Evolutionary conservation across 2,888 invertebrate genomes (phyloP), one percentile per base, ranked within the genome.

Genomic region (Drosophila barbarae): DNA sequence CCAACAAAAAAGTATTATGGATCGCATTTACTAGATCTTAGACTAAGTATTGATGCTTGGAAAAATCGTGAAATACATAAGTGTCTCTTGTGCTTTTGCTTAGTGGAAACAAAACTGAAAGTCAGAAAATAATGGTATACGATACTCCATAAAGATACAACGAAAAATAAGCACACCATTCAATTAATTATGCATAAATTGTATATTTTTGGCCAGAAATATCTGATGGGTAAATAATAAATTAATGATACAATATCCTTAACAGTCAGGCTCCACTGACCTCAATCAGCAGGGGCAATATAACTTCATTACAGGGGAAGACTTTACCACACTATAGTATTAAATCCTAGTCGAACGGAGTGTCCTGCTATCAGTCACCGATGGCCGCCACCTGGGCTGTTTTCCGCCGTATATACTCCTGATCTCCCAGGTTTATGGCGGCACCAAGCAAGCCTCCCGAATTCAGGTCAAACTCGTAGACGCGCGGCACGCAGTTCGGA

Each of bases 401-500:
- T 15, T 94, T 94, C 75, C 93, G 93, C 78, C 92, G 92, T 0
- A 95, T 94, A 1, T 94, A 94, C 87, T 94, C 93, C 74, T 93
- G 93, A 81, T 95, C 97, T 0, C 95, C 95, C 51, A 95, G 91
- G 90, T 95, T 95, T 76, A 93, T 91, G 92, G 94, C 92, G 26
- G 93, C 93, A 39, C 93, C 93, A 0, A 93, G 91, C 0, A 94
- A 94, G 73, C 93, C 92, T 87, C 94, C 90, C 7, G 83, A 76
- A 78, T 92, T 88, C 64, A 92, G 93, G 86, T 95, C 93, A 74
- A 95, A 90, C 79, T 94, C 93, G 80, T 95, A 95, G 0, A 94
- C 93, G 82, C 95, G 94, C 49, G 95, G 95, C 85, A 95, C 95
- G 61, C 95, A 94, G 67, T 95, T 95, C 1, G 95, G 95, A 56